Evolutionary conservation across 2,888 invertebrate genomes (phyloP), one percentile per base, ranked within the genome.

Genomic region (Aspidapion aeneum): DNA sequence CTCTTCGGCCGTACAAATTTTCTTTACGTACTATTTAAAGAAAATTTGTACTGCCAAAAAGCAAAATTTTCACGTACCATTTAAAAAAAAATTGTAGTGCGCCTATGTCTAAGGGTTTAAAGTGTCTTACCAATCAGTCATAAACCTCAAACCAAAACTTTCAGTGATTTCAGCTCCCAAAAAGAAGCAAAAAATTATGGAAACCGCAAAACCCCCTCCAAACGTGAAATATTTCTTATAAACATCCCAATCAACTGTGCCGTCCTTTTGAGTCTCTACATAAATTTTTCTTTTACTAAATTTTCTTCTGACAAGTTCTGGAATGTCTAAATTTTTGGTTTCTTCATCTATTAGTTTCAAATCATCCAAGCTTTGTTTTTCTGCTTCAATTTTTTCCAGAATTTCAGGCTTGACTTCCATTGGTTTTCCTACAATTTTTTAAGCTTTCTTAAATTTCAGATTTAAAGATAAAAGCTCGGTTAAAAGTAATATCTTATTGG

Each of bases 191-290:
- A 72, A 21, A 18, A 77, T 56, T 1, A 71, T 16, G 1, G 63
- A 21, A 57, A 74, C 55, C 7, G 71, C 61, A 5, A 71, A 65
- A 21, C 77, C 76, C 18, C 76, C 76, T 18, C 73, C 74, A 62
- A 69, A 74, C 21, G 62, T 60, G 58, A 76, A 71, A 62, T 78
- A 78, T 55, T 70, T 70, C n/a, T 63, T 70, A 58, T 77, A 77
- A 9, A 75, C 71, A 1, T 60, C 54, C 18, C 67, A 68, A 22
- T 71, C 71, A 0, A 78, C 74, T 58, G 67, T 66, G 56, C 78
- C 78, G 5, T 60, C 58, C 63, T 75, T 70, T 21, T 74, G 73
- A 12, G 62, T 65, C 63, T 78, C 78, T n/a, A 68, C 66, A 58
- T 75, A 76, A 57, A 75, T 67, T 54, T 69, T 70, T 20, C 62